These are phyloP conservation scores for Microplitis demolitor DNA, from an alignment of 1,140 invertebrate genomes.

Conservation along the genomic window DNA sequence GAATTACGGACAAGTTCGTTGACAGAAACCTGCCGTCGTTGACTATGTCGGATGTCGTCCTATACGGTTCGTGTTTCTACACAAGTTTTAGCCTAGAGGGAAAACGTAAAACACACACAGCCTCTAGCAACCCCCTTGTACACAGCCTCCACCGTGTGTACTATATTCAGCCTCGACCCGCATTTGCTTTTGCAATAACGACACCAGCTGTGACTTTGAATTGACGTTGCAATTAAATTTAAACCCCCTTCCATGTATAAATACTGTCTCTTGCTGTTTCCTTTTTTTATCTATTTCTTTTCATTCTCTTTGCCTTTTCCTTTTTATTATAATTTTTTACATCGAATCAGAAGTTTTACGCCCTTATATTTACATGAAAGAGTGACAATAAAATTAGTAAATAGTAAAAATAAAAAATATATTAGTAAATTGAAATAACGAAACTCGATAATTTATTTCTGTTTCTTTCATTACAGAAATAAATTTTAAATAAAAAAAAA, in stretches of 20 bases:
- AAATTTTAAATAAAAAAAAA: no score
- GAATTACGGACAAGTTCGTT: background rate
- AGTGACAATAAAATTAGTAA: background rate
- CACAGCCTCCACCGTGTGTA: background rate
- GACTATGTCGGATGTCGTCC: background rate
- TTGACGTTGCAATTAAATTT: slow-evolving; percentile 5
- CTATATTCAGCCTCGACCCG: background rate
- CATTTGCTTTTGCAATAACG: slow-evolving; percentile 8
- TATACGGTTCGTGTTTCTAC: background rate
- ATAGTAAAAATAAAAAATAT: background rate
- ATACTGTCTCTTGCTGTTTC: background rate
- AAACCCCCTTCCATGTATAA: background rate
- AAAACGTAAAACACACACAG: slow-evolving; percentile 6
- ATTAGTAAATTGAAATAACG: background rate
- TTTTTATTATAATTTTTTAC: background rate
- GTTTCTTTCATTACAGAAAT: no score
- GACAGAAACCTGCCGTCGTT: background rate
- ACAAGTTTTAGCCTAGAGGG: background rate
- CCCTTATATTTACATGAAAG: background rate
- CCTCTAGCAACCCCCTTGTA: background rate
- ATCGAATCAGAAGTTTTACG: background rate
- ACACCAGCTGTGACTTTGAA: slow-evolving; percentile 6
- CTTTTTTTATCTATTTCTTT: background rate
- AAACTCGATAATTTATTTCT: no score
- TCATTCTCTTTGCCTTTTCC: background rate